These are phyloP conservation scores for Andrena bicolor DNA, from an alignment of 2,888 invertebrate genomes.

Conservation along the genomic window DNA sequence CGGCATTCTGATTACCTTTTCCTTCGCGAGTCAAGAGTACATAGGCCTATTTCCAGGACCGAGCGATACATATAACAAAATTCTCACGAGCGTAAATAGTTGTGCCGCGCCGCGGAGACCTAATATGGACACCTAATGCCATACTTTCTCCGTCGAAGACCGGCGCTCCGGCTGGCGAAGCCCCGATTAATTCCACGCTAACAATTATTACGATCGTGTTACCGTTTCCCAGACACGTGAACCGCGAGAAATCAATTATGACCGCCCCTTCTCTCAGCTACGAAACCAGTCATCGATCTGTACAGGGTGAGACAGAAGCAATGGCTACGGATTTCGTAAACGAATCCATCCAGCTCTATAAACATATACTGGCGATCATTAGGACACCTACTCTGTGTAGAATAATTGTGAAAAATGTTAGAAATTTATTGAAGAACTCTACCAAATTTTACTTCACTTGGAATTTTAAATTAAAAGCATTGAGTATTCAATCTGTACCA, in stretches of 20 bases:
- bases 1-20: slow-evolving; percentile 59
- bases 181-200: slow-evolving; percentile 45
- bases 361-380: too few species aligned
- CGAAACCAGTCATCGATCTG: neutral
- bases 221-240: slow-evolving; percentile 12
- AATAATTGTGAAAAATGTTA: too few species aligned
- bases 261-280: neutral
- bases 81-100: slow-evolving; percentile 54
- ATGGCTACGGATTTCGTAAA: neutral
- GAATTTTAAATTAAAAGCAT: too few species aligned
- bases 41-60: slow-evolving; percentile 46
- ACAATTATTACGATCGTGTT: slow-evolving; percentile 42
- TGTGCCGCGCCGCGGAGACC: slow-evolving; percentile 7
- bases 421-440: too few species aligned
- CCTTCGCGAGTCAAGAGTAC: slow-evolving; percentile 26
- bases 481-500: too few species aligned
- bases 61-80: slow-evolving; percentile 34
- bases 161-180: too few species aligned
- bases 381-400: too few species aligned
- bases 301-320: neutral
- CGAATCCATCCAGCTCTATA: neutral
- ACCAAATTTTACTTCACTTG: too few species aligned
- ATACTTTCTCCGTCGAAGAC: slow-evolving; percentile 53
- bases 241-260: slow-evolving; percentile 37
- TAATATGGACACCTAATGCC: slow-evolving; percentile 53